These are phyloP conservation scores for Muschampia staudingeri DNA, from an alignment of 2,888 invertebrate genomes.

Conservation along the genomic window DNA sequence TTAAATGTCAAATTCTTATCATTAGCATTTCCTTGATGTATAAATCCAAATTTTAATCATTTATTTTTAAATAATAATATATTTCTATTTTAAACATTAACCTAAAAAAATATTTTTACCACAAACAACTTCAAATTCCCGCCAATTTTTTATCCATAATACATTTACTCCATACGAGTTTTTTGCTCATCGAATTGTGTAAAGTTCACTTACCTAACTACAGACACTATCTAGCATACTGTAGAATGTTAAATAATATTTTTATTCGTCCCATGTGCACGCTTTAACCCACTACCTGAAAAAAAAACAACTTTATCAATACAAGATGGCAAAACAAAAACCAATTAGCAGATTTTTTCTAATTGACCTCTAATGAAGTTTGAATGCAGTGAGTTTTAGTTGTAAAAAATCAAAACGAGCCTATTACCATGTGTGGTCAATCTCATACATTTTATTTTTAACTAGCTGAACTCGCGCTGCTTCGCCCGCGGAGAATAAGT, in stretches of 20 bases:
- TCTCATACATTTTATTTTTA: too few relatives aligned
- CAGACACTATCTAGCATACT: slow-evolving; percentile 66
- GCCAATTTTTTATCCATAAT: background rate
- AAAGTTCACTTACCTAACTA: slow-evolving; percentile 35
- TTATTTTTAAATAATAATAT: background rate
- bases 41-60: background rate
- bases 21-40: too few relatives aligned
- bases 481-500: too few relatives aligned
- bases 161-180: background rate
- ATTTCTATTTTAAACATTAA: background rate
- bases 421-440: too few relatives aligned
- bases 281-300: background rate
- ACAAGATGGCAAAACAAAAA: too few relatives aligned
- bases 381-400: too few relatives aligned
- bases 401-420: too few relatives aligned
- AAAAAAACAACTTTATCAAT: background rate
- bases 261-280: background rate
- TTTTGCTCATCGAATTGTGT: background rate
- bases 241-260: slow-evolving; percentile 54
- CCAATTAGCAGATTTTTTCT: too few relatives aligned
- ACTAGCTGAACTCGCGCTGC: too few relatives aligned
- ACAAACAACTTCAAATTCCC: background rate
- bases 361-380: too few relatives aligned
- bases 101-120: background rate
- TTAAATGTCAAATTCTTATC: background rate